Conservation (phyloP, 2,888 invertebrate species). For the Oligia latruncula region DNA sequence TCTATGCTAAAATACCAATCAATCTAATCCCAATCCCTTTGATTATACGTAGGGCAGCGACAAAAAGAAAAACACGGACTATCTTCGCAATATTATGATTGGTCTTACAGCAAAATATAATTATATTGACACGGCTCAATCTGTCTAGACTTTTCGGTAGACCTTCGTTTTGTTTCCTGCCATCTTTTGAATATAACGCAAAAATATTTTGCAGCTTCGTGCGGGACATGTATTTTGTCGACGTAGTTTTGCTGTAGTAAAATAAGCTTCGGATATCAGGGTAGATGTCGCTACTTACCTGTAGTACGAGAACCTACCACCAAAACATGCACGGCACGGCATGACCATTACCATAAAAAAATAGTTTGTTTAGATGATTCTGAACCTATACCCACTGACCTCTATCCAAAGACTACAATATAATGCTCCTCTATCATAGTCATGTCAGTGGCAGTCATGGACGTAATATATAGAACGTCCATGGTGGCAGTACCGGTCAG, state of each 20-base stretch:
- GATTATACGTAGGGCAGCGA: no score
- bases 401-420: no score
- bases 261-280: not conserved
- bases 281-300: constrained; percentile 31
- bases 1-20: no score
- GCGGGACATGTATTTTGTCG: not conserved
- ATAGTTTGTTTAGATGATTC: not conserved
- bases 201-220: not conserved
- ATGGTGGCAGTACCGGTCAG: not conserved
- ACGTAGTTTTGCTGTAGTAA: not conserved
- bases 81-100: no score
- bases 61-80: no score
- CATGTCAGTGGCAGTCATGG: no score
- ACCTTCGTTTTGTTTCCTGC: not conserved
- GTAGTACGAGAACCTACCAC: not conserved
- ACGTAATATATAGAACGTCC: no score
- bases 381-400: not conserved
- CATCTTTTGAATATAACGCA: constrained; percentile 16
- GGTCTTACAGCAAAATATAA: not conserved
- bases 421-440: no score
- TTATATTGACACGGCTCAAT: not conserved
- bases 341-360: not conserved
- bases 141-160: not conserved
- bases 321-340: not conserved
- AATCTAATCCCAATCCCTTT: no score